These are phyloP conservation scores for Podotricha telesiphe DNA, from an alignment of 2,888 invertebrate species.

Conservation along the genomic window DNA sequence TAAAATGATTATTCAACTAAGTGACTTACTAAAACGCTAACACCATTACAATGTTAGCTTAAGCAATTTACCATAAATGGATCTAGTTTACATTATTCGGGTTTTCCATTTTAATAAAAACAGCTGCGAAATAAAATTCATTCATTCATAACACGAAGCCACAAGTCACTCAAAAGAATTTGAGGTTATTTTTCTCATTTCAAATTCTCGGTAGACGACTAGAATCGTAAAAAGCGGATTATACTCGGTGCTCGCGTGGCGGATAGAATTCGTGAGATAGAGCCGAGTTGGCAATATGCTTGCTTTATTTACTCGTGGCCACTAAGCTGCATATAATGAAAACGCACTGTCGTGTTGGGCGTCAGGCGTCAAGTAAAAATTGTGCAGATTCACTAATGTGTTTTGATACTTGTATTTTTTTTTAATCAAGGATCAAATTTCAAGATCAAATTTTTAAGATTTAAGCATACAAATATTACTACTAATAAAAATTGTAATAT, in stretches of 20 bases:
- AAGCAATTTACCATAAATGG: constrained; percentile 42
- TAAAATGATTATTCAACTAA: not conserved
- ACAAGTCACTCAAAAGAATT: constrained; percentile 69
- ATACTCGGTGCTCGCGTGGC: constrained; percentile 69
- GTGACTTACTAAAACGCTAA: constrained; percentile 26
- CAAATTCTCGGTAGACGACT: constrained; percentile 77
- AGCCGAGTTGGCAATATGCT: constrained; percentile 78
- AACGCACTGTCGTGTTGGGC: constrained; percentile 81
- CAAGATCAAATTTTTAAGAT: no score
- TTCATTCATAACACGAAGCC: constrained; percentile 69
- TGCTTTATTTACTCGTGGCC: constrained; percentile 78
- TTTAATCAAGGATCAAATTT: no score
- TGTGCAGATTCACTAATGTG: constrained; percentile 37
- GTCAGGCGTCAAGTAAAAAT: constrained; percentile 72
- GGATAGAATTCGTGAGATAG: constrained; percentile 78
- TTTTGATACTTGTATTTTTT: constrained; percentile 57
- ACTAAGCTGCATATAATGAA: constrained; percentile 84
- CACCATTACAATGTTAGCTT: constrained; percentile 38
- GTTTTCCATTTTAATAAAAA: constrained; percentile 43
- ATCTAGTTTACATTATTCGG: constrained; percentile 44
- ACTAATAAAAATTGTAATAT: no score
- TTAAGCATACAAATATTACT: no score
- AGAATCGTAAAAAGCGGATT: constrained; percentile 83
- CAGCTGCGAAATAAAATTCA: constrained; percentile 53
- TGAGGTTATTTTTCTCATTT: constrained; percentile 80